phyloP scores from a whole-genome alignment of 2,113 vertebrate species.

The Turnix velox region DNA sequence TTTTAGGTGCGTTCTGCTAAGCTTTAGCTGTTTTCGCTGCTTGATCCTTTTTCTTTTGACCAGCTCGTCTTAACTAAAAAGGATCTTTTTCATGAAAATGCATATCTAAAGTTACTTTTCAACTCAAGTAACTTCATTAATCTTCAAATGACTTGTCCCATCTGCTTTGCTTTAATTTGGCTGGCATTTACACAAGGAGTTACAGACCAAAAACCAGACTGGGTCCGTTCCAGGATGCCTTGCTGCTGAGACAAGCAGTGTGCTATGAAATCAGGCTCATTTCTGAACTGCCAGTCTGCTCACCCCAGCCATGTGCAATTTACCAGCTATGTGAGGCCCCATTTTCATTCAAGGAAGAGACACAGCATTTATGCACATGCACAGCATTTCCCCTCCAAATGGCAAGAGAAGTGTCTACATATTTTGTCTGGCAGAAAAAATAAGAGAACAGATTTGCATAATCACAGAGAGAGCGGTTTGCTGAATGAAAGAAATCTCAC shows the following conservation, averaged over 20 bases:
- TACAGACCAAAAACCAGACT: conserved; percentile 42
- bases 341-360: conserved; percentile 26
- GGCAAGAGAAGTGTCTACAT: conserved; percentile 31
- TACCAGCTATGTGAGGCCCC: not conserved
- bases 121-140: conserved; percentile 49
- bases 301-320: not conserved
- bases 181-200: conserved; percentile 59
- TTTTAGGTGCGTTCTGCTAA: not conserved
- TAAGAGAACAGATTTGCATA: conserved; percentile 42
- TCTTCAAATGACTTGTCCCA: conserved; percentile 60
- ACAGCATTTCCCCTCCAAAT: conserved; percentile 40
- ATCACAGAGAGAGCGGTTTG: conserved; percentile 2
- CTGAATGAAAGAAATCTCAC: conserved; percentile 6
- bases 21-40: not conserved
- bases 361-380: conserved; percentile 33
- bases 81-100: conserved; percentile 6
- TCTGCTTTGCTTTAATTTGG: conserved; percentile 66
- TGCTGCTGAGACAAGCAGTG: conserved; percentile 27
- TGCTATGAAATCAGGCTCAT: conserved; percentile 18
- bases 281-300: conserved; percentile 21
- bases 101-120: not conserved
- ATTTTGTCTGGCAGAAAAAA: conserved; percentile 55
- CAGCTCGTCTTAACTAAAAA: not conserved
- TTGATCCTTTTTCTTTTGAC: conserved; percentile 13
- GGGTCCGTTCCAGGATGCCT: conserved; percentile 42